Evolutionary conservation across 1,140 invertebrate genomes (phyloP).

Genomic region (Micrasema longulum): DNA sequence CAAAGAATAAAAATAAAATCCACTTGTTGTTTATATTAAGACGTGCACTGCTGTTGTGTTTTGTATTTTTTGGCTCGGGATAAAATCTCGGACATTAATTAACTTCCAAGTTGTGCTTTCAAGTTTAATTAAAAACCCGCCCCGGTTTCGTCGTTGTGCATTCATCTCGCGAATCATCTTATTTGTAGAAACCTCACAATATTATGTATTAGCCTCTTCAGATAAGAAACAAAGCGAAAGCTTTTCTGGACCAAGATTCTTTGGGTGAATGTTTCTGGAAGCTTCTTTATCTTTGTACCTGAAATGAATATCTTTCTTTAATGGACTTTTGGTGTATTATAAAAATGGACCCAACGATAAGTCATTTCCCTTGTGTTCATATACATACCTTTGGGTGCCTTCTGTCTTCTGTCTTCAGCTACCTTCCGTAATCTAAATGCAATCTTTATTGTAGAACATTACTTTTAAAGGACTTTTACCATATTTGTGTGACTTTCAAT

Average conservation of each 20-base stretch:
- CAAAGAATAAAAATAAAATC: neutral
- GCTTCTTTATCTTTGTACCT: no score
- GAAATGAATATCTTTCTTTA: slow-evolving; percentile 40
- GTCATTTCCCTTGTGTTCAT: slow-evolving; percentile 15
- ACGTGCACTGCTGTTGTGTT: slow-evolving; percentile 3
- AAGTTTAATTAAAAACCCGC: slow-evolving; percentile 25
- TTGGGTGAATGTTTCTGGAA: no score
- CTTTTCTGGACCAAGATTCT: no score
- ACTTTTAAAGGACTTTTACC: no score
- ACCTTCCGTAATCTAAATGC: slow-evolving; percentile 15
- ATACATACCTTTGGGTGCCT: no score
- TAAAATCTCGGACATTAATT: slow-evolving; percentile 34
- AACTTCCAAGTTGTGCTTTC: slow-evolving; percentile 8
- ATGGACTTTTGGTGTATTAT: slow-evolving; percentile 52
- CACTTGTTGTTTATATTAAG: slow-evolving; percentile 2
- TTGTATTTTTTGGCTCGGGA: neutral
- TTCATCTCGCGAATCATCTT: slow-evolving; percentile 31
- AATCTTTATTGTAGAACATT: slow-evolving; percentile 31
- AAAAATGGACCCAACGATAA: slow-evolving; percentile 43
- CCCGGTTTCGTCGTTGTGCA: slow-evolving; percentile 4
- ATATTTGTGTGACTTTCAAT: no score
- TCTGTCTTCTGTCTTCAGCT: neutral
- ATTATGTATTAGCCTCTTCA: slow-evolving; percentile 14
- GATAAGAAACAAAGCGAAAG: no score
- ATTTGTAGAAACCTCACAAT: neutral